phyloP scores from a whole-genome alignment of 2,888 invertebrate species.

The Bursaphelenchus okinawaensis region DNA sequence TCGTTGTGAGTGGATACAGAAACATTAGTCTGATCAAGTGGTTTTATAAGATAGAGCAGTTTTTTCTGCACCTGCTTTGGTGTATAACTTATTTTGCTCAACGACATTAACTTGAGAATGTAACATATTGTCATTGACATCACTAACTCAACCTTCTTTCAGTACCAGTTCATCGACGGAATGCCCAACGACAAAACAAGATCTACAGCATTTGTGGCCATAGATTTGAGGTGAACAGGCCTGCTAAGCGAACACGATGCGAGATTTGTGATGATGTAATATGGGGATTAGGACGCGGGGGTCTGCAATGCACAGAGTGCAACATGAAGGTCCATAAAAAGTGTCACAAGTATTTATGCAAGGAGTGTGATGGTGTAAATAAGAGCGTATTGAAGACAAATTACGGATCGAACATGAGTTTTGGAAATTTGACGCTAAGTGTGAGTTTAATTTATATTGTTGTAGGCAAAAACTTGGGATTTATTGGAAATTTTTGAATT shows the following conservation, averaged over 20 bases:
- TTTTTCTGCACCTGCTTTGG: no score
- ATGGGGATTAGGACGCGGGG: conserved; percentile 98
- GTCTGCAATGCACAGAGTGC: conserved; percentile 59
- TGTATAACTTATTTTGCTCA: no score
- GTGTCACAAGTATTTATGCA: conserved; percentile 92
- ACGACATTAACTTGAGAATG: no score
- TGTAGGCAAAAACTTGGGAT: neutral
- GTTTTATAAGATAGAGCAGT: no score
- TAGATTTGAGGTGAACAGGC: conserved; percentile 73
- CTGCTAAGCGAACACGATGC: conserved; percentile 80
- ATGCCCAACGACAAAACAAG: conserved; percentile 97
- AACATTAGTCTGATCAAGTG: no score
- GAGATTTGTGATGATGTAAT: conserved; percentile 95
- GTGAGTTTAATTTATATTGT: no score
- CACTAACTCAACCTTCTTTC: no score
- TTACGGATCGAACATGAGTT: neutral
- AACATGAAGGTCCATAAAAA: conserved; percentile 74
- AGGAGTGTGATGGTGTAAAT: conserved; percentile 67
- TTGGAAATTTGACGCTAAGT: no score
- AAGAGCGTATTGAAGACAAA: neutral
- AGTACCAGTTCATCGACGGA: conserved; percentile 98
- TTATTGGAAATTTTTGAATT: neutral
- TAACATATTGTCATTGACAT: no score
- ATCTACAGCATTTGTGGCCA: conserved; percentile 97
- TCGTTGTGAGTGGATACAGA: no score